Conservation (phyloP, 1,140 invertebrate species). For the Branchinecta lynchi region DNA sequence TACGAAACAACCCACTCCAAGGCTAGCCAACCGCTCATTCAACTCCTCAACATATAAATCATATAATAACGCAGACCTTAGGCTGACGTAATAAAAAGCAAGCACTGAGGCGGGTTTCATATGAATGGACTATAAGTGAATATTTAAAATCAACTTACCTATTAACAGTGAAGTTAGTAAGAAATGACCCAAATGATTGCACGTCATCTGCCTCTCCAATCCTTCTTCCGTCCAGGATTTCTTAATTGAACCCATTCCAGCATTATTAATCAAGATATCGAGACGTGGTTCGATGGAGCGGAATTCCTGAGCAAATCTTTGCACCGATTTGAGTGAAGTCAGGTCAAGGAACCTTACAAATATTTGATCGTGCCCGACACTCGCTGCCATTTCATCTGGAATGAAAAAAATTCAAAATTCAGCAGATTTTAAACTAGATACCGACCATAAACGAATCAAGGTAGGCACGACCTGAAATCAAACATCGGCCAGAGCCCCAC, state of each 20-base stretch:
- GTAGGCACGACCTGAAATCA: no score
- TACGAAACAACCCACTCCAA: no score
- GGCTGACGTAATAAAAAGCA: no score
- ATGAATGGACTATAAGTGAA: no score
- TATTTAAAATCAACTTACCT: not conserved
- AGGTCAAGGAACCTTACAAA: slow-evolving; percentile 49
- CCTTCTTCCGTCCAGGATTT: not conserved
- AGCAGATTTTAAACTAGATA: no score
- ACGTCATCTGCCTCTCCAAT: not conserved
- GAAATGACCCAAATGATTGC: not conserved
- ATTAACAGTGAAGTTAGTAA: not conserved
- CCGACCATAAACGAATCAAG: no score
- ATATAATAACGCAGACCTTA: no score
- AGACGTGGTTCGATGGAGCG: slow-evolving; percentile 45
- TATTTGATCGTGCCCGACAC: slow-evolving; percentile 43
- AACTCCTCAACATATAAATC: no score
- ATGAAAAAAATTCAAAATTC: not conserved
- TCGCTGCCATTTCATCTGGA: slow-evolving; percentile 40
- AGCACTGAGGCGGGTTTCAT: no score
- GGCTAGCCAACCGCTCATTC: no score
- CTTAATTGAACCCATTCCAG: slow-evolving; percentile 30
- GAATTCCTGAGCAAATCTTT: slow-evolving; percentile 50
- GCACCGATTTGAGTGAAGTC: slow-evolving; percentile 49
- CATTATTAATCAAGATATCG: slow-evolving; percentile 68
- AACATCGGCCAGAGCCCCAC: no score